phyloP scores from a whole-genome alignment of 2,797 vertebrate species.

The Betta splendens region DNA sequence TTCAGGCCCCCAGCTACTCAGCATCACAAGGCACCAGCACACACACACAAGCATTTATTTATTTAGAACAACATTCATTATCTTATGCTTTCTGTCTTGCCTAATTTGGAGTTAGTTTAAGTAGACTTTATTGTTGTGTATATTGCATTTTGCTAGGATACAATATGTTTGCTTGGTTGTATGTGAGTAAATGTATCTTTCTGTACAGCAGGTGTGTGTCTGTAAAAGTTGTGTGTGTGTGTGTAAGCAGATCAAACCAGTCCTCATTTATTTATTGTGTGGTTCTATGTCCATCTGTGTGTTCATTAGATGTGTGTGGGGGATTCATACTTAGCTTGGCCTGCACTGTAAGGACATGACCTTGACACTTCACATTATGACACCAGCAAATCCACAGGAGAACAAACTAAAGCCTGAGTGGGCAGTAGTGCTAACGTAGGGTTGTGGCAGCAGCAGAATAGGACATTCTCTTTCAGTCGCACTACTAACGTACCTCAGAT shows the following conservation, averaged over 20 bases:
- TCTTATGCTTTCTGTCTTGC: background rate
- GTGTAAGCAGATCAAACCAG: background rate
- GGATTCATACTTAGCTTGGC: no score
- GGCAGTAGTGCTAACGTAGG: no score
- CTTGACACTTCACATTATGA: conserved; percentile 49
- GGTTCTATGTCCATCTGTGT: background rate
- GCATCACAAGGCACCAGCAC: background rate
- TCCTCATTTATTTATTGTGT: background rate
- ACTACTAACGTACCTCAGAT: no score
- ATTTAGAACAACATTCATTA: conserved; percentile 4
- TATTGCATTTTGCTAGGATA: background rate
- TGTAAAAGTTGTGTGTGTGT: background rate
- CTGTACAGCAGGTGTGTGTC: background rate
- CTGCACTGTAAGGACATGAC: conserved; percentile 12
- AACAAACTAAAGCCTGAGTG: no score
- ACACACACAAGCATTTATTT: conserved; percentile 6
- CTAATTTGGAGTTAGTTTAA: background rate
- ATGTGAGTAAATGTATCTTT: background rate
- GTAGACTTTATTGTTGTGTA: background rate
- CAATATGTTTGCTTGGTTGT: background rate
- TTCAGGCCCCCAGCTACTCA: conserved; percentile 7
- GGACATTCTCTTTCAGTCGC: no score
- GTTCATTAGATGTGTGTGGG: conserved; percentile 12
- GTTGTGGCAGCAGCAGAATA: no score
- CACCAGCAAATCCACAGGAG: no score